Evolutionary conservation across 2,113 vertebrate species (phyloP).

Genomic region (Notiomystis cincta): DNA sequence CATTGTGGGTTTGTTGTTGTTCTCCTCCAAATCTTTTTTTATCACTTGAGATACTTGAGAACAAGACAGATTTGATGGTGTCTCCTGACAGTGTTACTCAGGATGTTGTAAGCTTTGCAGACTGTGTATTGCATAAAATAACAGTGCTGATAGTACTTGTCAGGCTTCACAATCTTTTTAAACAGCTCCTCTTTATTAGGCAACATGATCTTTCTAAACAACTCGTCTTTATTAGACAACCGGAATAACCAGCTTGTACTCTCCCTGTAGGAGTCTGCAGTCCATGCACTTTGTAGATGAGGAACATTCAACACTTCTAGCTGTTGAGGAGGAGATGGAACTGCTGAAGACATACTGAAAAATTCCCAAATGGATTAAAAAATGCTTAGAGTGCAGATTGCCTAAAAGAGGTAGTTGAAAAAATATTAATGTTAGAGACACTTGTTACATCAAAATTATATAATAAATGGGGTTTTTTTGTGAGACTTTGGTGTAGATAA

Average conservation of each 20-base stretch:
- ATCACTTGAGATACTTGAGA: neutral
- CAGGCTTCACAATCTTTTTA: neutral
- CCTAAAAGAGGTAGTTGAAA: neutral
- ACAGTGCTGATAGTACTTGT: slow-evolving; percentile 18
- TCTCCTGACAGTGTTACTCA: neutral
- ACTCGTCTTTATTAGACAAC: slow-evolving; percentile 3
- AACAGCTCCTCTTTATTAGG: slow-evolving; percentile 11
- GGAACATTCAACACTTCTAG: neutral
- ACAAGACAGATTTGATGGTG: neutral
- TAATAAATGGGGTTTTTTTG: neutral
- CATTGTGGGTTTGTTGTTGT: neutral
- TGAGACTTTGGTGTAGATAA: neutral
- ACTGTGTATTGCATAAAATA: neutral
- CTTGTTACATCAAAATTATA: neutral
- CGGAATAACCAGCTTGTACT: neutral
- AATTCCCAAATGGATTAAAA: neutral
- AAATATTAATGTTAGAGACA: neutral
- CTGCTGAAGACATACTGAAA: neutral
- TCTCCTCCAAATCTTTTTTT: neutral
- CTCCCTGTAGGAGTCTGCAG: neutral
- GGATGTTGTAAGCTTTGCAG: neutral
- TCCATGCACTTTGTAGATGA: neutral
- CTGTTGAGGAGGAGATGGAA: neutral
- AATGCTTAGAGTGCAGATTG: neutral
- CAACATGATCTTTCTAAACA: slow-evolving; percentile 35